Evolutionary conservation across 23 tunicate genomes (phyloP).

Genomic region (Corella eumyota): DNA sequence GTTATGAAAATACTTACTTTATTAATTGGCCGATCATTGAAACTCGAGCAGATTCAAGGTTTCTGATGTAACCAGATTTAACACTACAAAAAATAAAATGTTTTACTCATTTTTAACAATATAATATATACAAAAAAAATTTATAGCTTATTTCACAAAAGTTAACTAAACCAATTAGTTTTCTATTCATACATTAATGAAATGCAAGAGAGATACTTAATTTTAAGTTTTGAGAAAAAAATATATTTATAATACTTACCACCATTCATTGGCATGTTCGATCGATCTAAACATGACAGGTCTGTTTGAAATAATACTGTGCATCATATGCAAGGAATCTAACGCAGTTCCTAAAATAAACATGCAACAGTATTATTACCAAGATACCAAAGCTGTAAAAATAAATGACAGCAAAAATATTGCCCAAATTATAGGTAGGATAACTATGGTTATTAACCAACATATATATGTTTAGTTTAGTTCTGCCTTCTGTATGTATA

Average conservation of each 20-base stretch:
- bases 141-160: not conserved
- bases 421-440: no score
- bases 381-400: no score
- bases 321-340: constrained; percentile 66
- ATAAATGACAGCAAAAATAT: no score
- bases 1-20: constrained; percentile 15
- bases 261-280: constrained; percentile 92
- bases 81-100: constrained; percentile 23
- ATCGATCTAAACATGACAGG: constrained; percentile 42
- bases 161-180: no score
- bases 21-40: constrained; percentile 86
- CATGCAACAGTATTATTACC: no score
- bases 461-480: no score
- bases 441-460: no score
- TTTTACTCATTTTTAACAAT: not conserved
- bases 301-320: constrained; percentile 36
- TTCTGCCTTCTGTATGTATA: no score
- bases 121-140: not conserved
- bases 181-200: not conserved
- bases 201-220: no score
- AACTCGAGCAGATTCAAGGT: constrained; percentile 83
- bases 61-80: constrained; percentile 67
- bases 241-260: constrained; percentile 47
- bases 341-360: constrained; percentile 71
- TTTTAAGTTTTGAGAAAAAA: no score